A percentile compares a stretch with the other conserved stretches of the same genome.
These are phyloP conservation scores for Episyrphus balteatus DNA, from an alignment of 1,140 invertebrate species.

Conservation along the genomic window DNA sequence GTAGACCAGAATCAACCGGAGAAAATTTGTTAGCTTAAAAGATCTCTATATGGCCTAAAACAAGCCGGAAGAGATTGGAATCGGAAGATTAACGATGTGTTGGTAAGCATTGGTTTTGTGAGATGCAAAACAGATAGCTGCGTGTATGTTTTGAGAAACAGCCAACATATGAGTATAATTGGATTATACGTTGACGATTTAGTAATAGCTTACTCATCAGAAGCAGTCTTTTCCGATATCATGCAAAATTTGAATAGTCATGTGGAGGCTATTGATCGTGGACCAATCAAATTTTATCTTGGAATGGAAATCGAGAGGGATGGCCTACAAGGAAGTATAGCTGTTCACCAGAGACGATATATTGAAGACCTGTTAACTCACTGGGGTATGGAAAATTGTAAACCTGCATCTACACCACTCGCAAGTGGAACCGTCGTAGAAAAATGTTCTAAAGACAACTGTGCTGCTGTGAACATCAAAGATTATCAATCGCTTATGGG, in stretches of 20 bases:
- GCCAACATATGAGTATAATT: not conserved
- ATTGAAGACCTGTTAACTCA: no score
- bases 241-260: not conserved
- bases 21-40: slow-evolving; percentile 20
- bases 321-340: no score
- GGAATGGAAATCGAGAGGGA: no score
- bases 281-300: no score
- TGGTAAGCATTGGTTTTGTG: slow-evolving; percentile 9
- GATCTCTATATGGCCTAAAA: slow-evolving; percentile 30
- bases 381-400: no score
- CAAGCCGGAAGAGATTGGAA: slow-evolving; percentile 27
- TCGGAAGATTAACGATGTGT: slow-evolving; percentile 10
- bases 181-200: slow-evolving; percentile 8
- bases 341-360: no score
- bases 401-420: slow-evolving; percentile 1
- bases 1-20: slow-evolving; percentile 10
- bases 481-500: slow-evolving; percentile 29
- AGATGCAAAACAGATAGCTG: slow-evolving; percentile 10
- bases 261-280: slow-evolving; percentile 1
- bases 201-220: slow-evolving; percentile 1
- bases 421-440: not conserved
- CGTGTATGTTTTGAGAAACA: not conserved
- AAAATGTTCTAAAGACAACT: not conserved
- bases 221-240: slow-evolving; percentile 1
- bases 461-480: not conserved